Base-by-base conservation (phyloP, 2,797 vertebrate species). In the Etheostoma perlongum region DNA sequence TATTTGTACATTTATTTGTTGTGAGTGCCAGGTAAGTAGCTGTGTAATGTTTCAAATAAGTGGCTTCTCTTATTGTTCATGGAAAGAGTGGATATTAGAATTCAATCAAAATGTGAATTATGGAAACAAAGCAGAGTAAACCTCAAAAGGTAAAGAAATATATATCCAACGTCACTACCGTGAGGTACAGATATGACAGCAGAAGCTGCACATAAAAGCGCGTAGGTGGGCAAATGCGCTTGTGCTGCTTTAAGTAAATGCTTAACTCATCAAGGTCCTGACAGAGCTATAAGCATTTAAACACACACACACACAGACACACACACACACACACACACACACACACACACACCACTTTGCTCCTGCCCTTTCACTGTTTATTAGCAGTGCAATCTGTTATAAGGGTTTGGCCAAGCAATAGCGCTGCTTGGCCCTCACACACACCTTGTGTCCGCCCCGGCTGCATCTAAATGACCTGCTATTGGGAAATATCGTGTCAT, bases 341-440 rank as follows among this genome's bases (percentile, higher is more conserved):
- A 53, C 68, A 66, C 59, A 74, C 46, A 59, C 61, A 80, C 47
- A 10, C 49, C 57, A 63, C 69, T 81, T 69, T 79, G 21, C 74
- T 85, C 51, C 79, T 74, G 79, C 87, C 93, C 94, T 94, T 95
- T 96, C 95, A 94, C 90, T 94, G 93, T 94, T 93, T 93, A 96
- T 96, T 96, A 95, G 93, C 81, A 60, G 93, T 89, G 90, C 94
- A 94, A 95, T 96, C 95, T 85, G 93, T 96, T 96, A 95, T 84
- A 87, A 64, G 14, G 40, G 78, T 86, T 78, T 27, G 52, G 79
- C 85, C 58, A 2, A 40, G 36, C 10, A 40, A 52, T 33, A 25
- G 49, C 19, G 40, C 75, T 16, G 58, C 61, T 54, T 6, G 59
- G 60, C 64, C 74, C 70, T 46, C 25, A 42, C 49, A 65, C 84